Conservation (phyloP, 2,888 invertebrate genomes). For the Polia nebulosa region DNA sequence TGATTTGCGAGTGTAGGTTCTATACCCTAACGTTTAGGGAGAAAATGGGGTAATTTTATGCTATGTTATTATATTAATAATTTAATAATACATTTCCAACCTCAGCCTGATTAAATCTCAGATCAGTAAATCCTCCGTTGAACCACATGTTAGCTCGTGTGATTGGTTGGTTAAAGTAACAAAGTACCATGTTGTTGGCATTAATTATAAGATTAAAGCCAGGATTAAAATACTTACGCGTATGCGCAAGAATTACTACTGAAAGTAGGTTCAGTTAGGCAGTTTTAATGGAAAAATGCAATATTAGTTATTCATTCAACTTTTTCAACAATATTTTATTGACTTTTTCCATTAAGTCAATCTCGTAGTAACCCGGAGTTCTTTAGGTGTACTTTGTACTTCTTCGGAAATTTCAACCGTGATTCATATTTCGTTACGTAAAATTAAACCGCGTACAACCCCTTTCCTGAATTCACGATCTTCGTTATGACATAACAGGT, state of each 20-base stretch:
- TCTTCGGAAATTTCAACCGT: not conserved
- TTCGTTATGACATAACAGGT: conserved; percentile 35
- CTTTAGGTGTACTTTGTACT: too few relatives aligned
- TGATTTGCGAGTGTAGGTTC: too few relatives aligned
- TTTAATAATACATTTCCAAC: not conserved
- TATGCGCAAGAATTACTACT: not conserved
- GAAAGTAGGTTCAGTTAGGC: not conserved
- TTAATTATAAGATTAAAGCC: not conserved
- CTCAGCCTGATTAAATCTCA: conserved; percentile 15
- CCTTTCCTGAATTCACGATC: conserved; percentile 15
- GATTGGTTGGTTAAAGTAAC: conserved; percentile 22
- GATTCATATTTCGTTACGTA: not conserved
- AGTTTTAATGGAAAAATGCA: not conserved
- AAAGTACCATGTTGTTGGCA: not conserved
- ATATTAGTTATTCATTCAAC: not conserved
- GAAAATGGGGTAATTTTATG: not conserved
- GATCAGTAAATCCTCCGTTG: conserved; percentile 3
- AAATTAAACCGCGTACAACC: not conserved
- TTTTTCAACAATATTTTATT: not conserved
- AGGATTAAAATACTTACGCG: too few relatives aligned
- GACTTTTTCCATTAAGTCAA: too few relatives aligned
- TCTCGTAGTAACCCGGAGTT: too few relatives aligned
- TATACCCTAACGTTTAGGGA: not conserved
- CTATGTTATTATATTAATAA: not conserved
- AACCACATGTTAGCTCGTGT: conserved; percentile 6